phyloP scores from a whole-genome alignment of 1,140 invertebrate species.

The Pseudachorutes palmiensis region DNA sequence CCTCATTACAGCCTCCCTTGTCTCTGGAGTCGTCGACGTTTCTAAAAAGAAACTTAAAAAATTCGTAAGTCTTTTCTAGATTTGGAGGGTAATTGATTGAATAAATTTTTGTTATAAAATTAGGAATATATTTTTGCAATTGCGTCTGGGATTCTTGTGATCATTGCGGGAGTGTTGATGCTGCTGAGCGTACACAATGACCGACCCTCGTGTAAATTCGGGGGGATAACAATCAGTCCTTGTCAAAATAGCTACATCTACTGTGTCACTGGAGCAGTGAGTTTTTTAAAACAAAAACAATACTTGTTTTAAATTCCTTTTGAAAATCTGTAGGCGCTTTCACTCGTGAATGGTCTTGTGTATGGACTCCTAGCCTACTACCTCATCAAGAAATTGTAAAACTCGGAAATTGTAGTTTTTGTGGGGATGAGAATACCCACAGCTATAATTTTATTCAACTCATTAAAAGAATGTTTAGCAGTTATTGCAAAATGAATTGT shows the following conservation, averaged over 20 bases:
- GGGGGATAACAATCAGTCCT: not conserved
- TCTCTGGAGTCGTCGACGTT: not conserved
- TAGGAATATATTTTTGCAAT: constrained; percentile 10
- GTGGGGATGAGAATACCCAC: not conserved
- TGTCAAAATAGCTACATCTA: not conserved
- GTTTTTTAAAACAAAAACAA: not conserved
- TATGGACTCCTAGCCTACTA: not conserved
- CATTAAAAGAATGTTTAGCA: no score
- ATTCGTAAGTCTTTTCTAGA: not conserved
- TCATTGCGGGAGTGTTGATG: not conserved
- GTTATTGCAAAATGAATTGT: no score
- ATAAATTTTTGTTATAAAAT: not conserved
- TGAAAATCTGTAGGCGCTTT: not conserved
- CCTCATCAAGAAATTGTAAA: not conserved
- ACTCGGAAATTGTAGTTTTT: not conserved
- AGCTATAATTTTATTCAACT: no score
- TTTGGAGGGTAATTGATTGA: no score
- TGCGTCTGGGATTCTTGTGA: not conserved
- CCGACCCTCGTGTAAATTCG: not conserved
- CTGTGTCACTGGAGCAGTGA: not conserved
- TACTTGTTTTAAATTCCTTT: not conserved
- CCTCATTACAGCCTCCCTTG: not conserved
- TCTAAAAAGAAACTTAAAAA: not conserved
- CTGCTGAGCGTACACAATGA: not conserved
- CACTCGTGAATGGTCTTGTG: not conserved